These are phyloP conservation scores for Psilanteris sp. DNA, from an alignment of 1,140 invertebrate genomes.

Conservation along the genomic window DNA sequence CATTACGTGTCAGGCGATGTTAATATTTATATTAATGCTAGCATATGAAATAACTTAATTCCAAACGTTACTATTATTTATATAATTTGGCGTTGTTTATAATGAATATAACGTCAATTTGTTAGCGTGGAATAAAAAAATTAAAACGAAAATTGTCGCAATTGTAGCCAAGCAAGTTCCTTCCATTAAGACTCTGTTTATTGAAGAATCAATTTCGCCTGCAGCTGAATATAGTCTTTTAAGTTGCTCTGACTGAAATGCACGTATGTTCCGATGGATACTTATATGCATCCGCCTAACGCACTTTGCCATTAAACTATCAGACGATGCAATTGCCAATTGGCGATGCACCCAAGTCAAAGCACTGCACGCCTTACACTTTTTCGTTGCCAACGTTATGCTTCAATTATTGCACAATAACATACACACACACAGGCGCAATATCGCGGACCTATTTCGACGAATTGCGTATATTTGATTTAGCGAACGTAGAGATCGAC, in stretches of 20 bases:
- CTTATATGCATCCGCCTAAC: constrained; percentile 58
- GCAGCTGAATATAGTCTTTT: constrained; percentile 30
- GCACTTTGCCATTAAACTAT: constrained; percentile 73
- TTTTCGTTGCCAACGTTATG: constrained; percentile 59
- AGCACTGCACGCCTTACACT: constrained; percentile 57
- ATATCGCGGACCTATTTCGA: not conserved
- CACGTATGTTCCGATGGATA: constrained; percentile 52
- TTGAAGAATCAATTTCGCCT: constrained; percentile 56
- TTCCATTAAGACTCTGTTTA: constrained; percentile 49
- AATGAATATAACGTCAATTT: constrained; percentile 23
- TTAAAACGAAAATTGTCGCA: constrained; percentile 37
- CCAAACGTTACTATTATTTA: no score
- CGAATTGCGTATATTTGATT: constrained; percentile 3
- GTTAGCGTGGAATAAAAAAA: constrained; percentile 17
- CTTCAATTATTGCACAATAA: constrained; percentile 42
- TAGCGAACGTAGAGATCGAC: no score
- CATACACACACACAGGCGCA: not conserved
- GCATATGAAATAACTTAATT: no score
- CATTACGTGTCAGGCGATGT: no score
- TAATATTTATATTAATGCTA: no score
- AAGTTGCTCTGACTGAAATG: constrained; percentile 46
- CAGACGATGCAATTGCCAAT: constrained; percentile 74
- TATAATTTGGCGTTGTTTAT: constrained; percentile 1
- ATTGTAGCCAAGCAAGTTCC: constrained; percentile 34
- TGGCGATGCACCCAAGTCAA: constrained; percentile 56